Evolutionary conservation across 2,113 vertebrate genomes (phyloP), one percentile per base, ranked within the genome.

Genomic region (Odobenus rosmarus): DNA sequence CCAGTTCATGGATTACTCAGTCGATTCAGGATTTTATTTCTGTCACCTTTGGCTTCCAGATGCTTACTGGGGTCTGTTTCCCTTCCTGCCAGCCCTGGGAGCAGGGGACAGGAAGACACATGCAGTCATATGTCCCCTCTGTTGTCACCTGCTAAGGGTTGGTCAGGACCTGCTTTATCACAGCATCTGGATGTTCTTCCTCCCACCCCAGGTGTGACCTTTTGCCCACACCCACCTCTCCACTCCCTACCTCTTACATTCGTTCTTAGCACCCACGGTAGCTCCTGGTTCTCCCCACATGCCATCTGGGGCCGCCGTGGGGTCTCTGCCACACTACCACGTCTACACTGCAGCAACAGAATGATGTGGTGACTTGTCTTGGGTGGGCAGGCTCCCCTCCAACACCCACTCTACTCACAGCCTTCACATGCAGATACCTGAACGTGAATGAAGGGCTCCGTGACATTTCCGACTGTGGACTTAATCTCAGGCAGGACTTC

Each of bases 21-120:
- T 93, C 96, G 92, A 84, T 87, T 84, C 82, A 84, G 89, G 62
- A 95, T 88, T 95, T 81, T 64, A 94, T 87, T 79, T 95, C 67
- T 59, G 42, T 87, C 94, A 89, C 77, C 77, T 74, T 72, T 21
- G 24, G 72, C 77, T 96, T 94, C 33, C 24, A 94, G 87, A 86
- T 57, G 12, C 26, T 85, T 33, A 2, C 46, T 74, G 55, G 39
- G 26, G 74, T 67, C 72, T 53, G 31, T 31, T 59, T 83, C 72
- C 76, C 23, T 83, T 51, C 49, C 53, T 42, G 28, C 31, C 4
- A 7, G 26, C 46, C 64, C 33, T 51, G 81, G 28, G 61, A 7
- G 5, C 53, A 46, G 15, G 1, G 19, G 55, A 67, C 36, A 57
- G 11, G 57, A 19, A 6, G 11, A 16, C 6, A 0, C n/a, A 1